Conservation (phyloP, 2,113 vertebrate genomes). For the Eurypyga helias region DNA sequence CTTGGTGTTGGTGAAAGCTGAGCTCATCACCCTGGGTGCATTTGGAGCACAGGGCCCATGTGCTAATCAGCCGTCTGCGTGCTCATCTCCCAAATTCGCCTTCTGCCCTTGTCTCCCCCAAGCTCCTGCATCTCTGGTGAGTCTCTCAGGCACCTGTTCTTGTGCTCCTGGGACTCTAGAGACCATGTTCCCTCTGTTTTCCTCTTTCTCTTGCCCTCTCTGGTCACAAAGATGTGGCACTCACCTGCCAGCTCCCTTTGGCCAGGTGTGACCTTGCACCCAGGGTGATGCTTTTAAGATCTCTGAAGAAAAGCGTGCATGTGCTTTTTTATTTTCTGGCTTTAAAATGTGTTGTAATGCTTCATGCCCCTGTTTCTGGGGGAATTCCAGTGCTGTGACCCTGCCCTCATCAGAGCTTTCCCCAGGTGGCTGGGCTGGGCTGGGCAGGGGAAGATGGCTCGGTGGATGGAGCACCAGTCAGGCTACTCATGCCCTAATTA, state of each 20-base stretch:
- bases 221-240: rapidly evolving
- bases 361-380: rapidly evolving
- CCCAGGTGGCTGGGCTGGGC: background rate
- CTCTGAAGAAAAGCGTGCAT: rapidly evolving
- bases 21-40: background rate
- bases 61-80: background rate
- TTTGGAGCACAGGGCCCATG: background rate
- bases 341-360: rapidly evolving
- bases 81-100: background rate
- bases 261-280: background rate
- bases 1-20: background rate
- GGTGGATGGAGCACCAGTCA: background rate
- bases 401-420: background rate
- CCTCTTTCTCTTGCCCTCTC: background rate
- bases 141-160: background rate
- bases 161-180: background rate
- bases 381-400: too few species aligned
- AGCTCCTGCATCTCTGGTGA: background rate
- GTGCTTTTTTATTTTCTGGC: background rate
- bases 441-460: too few species aligned
- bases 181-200: background rate
- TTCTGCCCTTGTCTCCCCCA: background rate
- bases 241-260: background rate
- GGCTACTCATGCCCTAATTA: background rate
- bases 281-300: background rate